phyloP scores from a whole-genome alignment of 2,888 invertebrate species.

The Ophion ellenae region DNA sequence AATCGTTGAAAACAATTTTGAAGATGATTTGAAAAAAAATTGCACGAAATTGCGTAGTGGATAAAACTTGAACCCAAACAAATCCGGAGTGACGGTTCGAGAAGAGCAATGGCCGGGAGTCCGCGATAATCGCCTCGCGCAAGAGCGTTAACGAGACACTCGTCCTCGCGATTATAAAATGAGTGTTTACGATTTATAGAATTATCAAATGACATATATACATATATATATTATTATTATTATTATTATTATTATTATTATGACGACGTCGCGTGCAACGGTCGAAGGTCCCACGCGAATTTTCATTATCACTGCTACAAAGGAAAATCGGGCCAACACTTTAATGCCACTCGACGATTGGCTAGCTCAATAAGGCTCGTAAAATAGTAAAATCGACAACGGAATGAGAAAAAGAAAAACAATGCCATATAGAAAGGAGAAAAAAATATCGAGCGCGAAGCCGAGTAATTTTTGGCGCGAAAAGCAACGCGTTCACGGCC shows the following conservation, averaged over 20 bases:
- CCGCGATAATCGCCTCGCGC: neutral
- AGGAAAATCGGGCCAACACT: slow-evolving; percentile 59
- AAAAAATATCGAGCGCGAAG: slow-evolving; percentile 8
- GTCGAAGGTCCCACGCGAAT: slow-evolving; percentile 53
- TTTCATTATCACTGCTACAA: slow-evolving; percentile 2
- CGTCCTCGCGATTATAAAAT: slow-evolving; percentile 25
- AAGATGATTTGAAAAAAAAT: neutral
- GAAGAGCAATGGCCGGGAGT: neutral
- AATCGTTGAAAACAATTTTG: neutral
- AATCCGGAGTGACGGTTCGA: neutral
- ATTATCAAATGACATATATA: slow-evolving; percentile 5
- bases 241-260: slow-evolving; percentile 29
- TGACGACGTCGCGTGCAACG: slow-evolving; percentile 26
- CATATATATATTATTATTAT: neutral
- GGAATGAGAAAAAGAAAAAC: neutral
- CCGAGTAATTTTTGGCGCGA: slow-evolving; percentile 14
- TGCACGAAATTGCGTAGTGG: neutral
- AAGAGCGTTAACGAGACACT: slow-evolving; percentile 8
- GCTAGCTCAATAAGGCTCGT: slow-evolving; percentile 63
- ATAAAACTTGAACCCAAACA: neutral
- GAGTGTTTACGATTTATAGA: slow-evolving; percentile 43
- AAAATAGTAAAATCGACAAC: slow-evolving; percentile 8
- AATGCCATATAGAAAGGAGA: slow-evolving; percentile 20
- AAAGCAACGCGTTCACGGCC: neutral
- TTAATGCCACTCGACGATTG: slow-evolving; percentile 56